Evolutionary conservation across 2,113 vertebrate genomes (phyloP).

Genomic region (Anoplopoma fimbria): DNA sequence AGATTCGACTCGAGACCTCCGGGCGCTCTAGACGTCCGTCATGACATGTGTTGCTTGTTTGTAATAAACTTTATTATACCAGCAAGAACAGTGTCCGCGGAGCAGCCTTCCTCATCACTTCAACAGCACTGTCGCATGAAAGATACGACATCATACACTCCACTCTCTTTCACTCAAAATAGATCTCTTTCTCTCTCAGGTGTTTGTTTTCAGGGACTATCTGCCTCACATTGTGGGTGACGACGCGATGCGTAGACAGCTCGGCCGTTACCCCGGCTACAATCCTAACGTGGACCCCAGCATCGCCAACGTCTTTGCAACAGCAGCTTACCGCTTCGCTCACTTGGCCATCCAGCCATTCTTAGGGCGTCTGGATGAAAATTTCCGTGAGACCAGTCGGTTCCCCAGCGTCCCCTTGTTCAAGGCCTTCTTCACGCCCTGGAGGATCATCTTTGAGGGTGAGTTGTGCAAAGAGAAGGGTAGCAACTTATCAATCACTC

Average conservation of each 20-base stretch:
- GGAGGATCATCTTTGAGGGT: conserved; percentile 91
- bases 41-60: no score
- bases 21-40: no score
- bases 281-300: conserved; percentile 85
- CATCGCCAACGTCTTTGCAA: conserved; percentile 89
- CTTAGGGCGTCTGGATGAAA: conserved; percentile 81
- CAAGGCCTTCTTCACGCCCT: conserved; percentile 86
- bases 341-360: conserved; percentile 88
- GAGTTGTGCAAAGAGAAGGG: conserved; percentile 28
- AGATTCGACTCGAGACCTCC: no score
- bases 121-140: no score
- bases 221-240: conserved; percentile 84
- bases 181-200: conserved; percentile 68
- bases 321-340: conserved; percentile 90
- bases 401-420: conserved; percentile 83
- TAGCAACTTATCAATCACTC: neutral
- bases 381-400: conserved; percentile 72
- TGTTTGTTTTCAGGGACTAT: conserved; percentile 90
- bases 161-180: neutral
- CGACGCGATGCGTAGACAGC: conserved; percentile 28
- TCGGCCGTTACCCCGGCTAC: conserved; percentile 84
- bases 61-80: no score
- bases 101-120: no score
- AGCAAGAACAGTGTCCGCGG: no score
- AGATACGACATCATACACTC: no score